These are phyloP conservation scores for Mus minutoides DNA, from an alignment of 2,797 vertebrate genomes.

Conservation along the genomic window DNA sequence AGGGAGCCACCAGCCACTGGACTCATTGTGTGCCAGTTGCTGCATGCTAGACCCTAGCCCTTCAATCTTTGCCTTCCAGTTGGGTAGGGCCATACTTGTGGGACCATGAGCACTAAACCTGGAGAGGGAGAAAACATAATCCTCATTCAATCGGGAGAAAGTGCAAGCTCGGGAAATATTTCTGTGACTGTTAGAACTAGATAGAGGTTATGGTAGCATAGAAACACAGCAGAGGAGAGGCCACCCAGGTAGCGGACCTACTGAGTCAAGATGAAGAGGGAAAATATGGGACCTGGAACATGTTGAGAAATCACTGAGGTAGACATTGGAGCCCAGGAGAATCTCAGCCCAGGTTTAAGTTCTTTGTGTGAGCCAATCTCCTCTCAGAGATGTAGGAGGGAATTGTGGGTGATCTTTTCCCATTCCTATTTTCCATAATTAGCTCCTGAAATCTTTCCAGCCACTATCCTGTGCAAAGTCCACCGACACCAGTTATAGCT, in stretches of 20 bases:
- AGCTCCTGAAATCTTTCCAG: background rate
- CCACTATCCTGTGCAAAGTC: background rate
- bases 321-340: background rate
- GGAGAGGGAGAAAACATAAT: background rate
- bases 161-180: background rate
- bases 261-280: background rate
- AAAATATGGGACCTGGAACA: background rate
- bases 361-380: background rate
- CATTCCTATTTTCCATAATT: background rate
- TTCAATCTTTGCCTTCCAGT: background rate
- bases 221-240: background rate
- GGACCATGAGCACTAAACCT: background rate
- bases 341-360: background rate
- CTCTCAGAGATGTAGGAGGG: background rate
- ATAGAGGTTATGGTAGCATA: background rate
- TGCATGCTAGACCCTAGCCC: rapidly evolving
- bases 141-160: background rate
- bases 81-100: too few relatives aligned
- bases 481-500: background rate
- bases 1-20: rapidly evolving
- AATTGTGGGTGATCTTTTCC: background rate
- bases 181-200: background rate
- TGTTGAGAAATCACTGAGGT: background rate
- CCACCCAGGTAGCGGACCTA: background rate
- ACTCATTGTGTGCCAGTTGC: rapidly evolving